Evolutionary conservation across 30 jellyfish, hydroid and myxozoan species (phyloP).

Genomic region (Mastigias papua): DNA sequence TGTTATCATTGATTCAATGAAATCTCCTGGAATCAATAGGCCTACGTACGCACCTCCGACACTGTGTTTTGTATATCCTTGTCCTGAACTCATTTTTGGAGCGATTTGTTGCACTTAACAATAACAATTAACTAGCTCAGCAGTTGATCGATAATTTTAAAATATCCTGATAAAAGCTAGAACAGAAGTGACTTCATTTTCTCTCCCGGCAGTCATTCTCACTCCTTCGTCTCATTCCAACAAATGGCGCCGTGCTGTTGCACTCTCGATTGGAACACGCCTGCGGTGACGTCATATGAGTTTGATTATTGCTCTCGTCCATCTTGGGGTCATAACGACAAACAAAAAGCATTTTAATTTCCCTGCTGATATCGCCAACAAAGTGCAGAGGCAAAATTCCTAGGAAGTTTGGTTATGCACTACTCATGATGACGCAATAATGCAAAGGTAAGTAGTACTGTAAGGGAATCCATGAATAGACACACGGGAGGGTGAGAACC

Average conservation of each 20-base stretch:
- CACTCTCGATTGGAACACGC: constrained; percentile 65
- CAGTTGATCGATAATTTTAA: not conserved
- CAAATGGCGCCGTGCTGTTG: constrained; percentile 75
- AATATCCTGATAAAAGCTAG: not conserved
- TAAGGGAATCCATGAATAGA: no score
- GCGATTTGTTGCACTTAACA: not conserved
- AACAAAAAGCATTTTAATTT: not conserved
- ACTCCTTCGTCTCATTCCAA: constrained; percentile 7
- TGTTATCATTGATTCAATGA: not conserved
- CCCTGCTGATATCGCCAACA: not conserved
- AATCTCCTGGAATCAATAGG: constrained; percentile 1
- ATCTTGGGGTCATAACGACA: not conserved
- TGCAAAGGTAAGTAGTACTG: no score
- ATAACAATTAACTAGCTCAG: not conserved
- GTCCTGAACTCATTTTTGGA: constrained; percentile 47
- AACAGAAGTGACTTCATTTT: not conserved
- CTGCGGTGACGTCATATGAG: constrained; percentile 66
- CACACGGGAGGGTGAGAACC: no score
- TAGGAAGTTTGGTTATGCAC: no score
- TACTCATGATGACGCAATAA: no score
- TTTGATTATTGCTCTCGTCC: not conserved
- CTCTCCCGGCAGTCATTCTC: not conserved
- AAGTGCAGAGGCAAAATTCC: not conserved
- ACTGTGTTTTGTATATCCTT: constrained; percentile 52
- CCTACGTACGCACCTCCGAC: constrained; percentile 61